These are phyloP conservation scores for Crocallis elinguaria DNA, from an alignment of 2,888 invertebrate species.

Conservation along the genomic window DNA sequence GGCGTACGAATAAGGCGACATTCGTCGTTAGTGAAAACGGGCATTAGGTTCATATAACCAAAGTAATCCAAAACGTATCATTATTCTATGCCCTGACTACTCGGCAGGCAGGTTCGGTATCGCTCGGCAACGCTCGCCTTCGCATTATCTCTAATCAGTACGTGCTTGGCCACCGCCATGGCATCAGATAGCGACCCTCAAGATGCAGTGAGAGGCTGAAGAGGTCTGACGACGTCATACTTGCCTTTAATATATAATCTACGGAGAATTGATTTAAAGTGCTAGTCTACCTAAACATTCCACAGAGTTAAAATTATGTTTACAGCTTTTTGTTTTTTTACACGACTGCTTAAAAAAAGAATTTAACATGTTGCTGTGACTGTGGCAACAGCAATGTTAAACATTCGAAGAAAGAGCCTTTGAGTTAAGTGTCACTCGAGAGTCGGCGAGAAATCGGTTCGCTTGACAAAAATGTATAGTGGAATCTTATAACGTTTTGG, in stretches of 20 bases:
- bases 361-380: background rate
- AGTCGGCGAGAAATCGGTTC: slow-evolving; percentile 9
- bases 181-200: slow-evolving; percentile 9
- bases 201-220: background rate
- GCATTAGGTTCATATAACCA: too few species aligned
- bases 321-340: too few species aligned
- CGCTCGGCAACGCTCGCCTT: background rate
- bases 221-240: background rate
- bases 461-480: slow-evolving; percentile 6
- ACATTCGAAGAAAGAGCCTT: slow-evolving; percentile 13
- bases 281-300: too few species aligned
- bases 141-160: slow-evolving; percentile 8
- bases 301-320: too few species aligned
- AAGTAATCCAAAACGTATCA: too few species aligned
- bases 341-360: too few species aligned
- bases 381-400: slow-evolving; percentile 8
- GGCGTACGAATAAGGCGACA: too few species aligned
- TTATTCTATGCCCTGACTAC: background rate
- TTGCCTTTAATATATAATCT: too few species aligned
- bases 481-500: slow-evolving; percentile 2
- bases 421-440: slow-evolving; percentile 11
- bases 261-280: too few species aligned
- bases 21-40: too few species aligned
- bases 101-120: background rate
- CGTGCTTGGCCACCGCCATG: slow-evolving; percentile 5